phyloP scores from a whole-genome alignment of 2,113 vertebrate species.

The Synodontis membranacea region DNA sequence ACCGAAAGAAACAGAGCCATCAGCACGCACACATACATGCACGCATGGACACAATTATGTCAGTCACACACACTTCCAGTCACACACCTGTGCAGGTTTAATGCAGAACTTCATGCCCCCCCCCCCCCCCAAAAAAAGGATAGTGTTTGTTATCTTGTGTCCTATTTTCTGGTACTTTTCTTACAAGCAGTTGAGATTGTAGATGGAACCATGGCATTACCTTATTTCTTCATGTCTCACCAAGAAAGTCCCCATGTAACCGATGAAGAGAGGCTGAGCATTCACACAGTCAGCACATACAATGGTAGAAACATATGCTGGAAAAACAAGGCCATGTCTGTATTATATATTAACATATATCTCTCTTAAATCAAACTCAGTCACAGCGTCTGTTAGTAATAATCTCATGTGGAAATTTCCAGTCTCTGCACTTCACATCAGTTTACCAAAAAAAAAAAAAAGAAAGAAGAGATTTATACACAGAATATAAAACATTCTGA shows the following conservation, averaged over 20 bases:
- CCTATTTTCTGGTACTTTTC: neutral
- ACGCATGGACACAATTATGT: slow-evolving; percentile 5
- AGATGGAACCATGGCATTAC: neutral
- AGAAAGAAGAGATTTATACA: slow-evolving; percentile 36
- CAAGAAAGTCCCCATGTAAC: neutral
- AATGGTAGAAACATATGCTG: slow-evolving; percentile 28
- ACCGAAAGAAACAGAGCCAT: slow-evolving; percentile 19
- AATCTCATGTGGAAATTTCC: slow-evolving; percentile 28
- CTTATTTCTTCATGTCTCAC: neutral
- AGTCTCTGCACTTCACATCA: slow-evolving; percentile 39
- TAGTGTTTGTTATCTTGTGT: neutral
- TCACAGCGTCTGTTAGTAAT: slow-evolving; percentile 47
- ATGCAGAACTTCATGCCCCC: slow-evolving; percentile 46
- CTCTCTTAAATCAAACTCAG: slow-evolving; percentile 44
- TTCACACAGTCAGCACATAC: slow-evolving; percentile 17
- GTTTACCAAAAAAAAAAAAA: slow-evolving; percentile 23
- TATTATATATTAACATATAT: slow-evolving; percentile 52
- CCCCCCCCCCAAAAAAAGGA: slow-evolving; percentile 54
- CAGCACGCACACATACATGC: slow-evolving; percentile 7
- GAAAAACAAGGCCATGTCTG: slow-evolving; percentile 37
- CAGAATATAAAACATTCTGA: slow-evolving; percentile 35
- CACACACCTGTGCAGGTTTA: slow-evolving; percentile 51
- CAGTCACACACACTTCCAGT: neutral
- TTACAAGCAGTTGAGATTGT: neutral
- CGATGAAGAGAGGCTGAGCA: slow-evolving; percentile 3